phyloP scores from a whole-genome alignment of 30 jellyfish, hydroid and myxozoan genomes.

The Aurelia sp. region DNA sequence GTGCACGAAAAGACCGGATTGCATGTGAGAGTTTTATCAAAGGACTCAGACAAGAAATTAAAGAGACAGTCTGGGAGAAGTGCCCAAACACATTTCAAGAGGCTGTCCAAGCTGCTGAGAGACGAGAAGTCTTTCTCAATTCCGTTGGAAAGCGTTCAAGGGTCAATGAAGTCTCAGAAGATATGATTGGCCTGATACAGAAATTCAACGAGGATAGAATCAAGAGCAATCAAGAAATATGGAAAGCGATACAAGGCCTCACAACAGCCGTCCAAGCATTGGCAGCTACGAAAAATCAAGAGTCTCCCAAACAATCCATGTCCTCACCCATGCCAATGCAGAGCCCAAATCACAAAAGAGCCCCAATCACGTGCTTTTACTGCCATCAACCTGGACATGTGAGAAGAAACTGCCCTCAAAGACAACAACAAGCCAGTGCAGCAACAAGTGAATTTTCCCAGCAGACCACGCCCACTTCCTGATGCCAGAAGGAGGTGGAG shows the following conservation, averaged over 20 bases:
- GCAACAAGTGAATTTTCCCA: neutral
- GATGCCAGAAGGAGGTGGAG: neutral
- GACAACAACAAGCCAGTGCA: neutral
- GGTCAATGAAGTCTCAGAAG: constrained; percentile 36
- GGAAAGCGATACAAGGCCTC: constrained; percentile 56
- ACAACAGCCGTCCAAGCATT: constrained; percentile 58
- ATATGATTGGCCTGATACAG: constrained; percentile 34
- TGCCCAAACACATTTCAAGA: constrained; percentile 62
- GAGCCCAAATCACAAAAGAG: neutral
- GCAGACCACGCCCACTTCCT: neutral
- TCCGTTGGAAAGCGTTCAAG: constrained; percentile 48
- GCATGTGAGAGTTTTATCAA: constrained; percentile 47
- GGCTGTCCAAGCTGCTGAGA: constrained; percentile 49
- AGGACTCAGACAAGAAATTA: constrained; percentile 59
- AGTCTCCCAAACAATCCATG: no score
- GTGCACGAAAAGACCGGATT: constrained; percentile 54
- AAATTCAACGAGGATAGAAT: constrained; percentile 45
- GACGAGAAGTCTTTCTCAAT: constrained; percentile 34
- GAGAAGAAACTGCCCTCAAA: constrained; percentile 42
- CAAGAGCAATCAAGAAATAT: constrained; percentile 39
- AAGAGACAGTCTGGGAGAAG: constrained; percentile 60
- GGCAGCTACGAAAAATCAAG: neutral
- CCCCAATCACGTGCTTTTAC: constrained; percentile 16
- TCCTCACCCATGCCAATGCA: no score
- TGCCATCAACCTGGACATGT: constrained; percentile 56